A percentile compares a stretch with the other conserved stretches of the same genome.
phyloP scores from a whole-genome alignment of 2,888 invertebrate genomes.

The Diplolepis rosae region DNA sequence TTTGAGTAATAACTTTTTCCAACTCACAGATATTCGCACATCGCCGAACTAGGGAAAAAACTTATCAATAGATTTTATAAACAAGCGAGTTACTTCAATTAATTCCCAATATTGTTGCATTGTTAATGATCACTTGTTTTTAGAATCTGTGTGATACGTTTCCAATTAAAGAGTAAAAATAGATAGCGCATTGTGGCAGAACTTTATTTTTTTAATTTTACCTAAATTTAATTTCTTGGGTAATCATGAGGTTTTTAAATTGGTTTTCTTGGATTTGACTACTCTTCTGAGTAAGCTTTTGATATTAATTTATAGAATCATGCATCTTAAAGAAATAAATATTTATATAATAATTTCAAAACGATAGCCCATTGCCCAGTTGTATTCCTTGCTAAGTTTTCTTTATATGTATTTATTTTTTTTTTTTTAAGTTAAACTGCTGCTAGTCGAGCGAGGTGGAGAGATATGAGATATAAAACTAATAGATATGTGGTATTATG shows the following conservation, averaged over 20 bases:
- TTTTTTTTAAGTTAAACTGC: slow-evolving; percentile 7
- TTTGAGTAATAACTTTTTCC: slow-evolving; percentile 30
- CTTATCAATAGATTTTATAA: slow-evolving; percentile 49
- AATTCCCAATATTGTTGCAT: not conserved
- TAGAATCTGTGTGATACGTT: slow-evolving; percentile 50
- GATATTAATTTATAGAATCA: not conserved
- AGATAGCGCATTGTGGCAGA: not conserved
- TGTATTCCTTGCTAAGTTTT: not conserved
- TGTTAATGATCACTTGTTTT: not conserved
- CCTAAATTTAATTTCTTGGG: slow-evolving; percentile 33
- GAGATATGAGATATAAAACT: slow-evolving; percentile 56
- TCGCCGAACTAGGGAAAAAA: slow-evolving; percentile 57
- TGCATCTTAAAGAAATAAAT: not conserved
- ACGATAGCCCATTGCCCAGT: not conserved
- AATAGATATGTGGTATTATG: slow-evolving; percentile 67
- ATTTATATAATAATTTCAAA: not conserved
- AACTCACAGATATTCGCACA: slow-evolving; percentile 54
- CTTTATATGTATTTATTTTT: not conserved
- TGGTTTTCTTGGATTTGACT: slow-evolving; percentile 65
- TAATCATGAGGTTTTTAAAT: slow-evolving; percentile 37
- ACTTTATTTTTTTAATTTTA: not conserved
- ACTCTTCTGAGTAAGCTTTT: slow-evolving; percentile 50
- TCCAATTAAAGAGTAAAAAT: slow-evolving; percentile 45
- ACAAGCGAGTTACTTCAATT: not conserved
- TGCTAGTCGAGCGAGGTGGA: slow-evolving; percentile 36